Base-by-base conservation (phyloP, 2,797 vertebrate genomes). In the Scomberomorus guttatus region DNA sequence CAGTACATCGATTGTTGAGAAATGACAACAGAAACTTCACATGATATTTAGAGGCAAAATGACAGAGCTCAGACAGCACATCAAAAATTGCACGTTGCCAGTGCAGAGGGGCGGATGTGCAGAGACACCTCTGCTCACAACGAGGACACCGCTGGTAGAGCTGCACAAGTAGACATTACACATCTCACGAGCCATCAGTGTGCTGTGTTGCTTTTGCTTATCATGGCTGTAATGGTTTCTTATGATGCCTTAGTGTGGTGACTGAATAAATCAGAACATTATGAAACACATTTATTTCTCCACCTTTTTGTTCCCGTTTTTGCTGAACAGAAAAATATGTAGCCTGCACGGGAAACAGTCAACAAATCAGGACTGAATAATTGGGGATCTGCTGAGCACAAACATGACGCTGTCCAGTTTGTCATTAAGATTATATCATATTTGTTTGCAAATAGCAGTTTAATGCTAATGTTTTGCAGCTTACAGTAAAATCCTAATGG, bases 401-500 rank as follows among this genome's bases (percentile, higher is more conserved):
- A 83, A 84, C 81, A 83, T 58, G 39, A 29, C 22, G 78, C 69
- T 80, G 85, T 89, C 79, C 86, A 80, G 77, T 87, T 86, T 79
- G 79, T 86, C 83, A 84, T 88, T 72, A 87, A 86, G 72, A 90
- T 90, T 66, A 81, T 85, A 87, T 91, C 80, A 74, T 79, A 80
- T 92, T 90, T 89, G 79, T 80, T 77, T 14, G n/a, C 82, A 88
- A 90, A 90, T 88, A 76, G 78, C 70, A 81, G 77, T 90, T 85
- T 89, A 88, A 91, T 87, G 89, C 78, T 79, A 79, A 87, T 92
- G 79, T 86, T 84, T 85, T 79, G 72, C 81, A 86, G 84, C 80
- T 86, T 83, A 87, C 75, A 74, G 72, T 88, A 59, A 80, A 88
- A 87, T 82, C 76, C 67, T 87, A 75, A 89, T 86, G 73, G 77